Base-by-base conservation (phyloP, 2,113 vertebrate species). In the Deroptyus accipitrinus region DNA sequence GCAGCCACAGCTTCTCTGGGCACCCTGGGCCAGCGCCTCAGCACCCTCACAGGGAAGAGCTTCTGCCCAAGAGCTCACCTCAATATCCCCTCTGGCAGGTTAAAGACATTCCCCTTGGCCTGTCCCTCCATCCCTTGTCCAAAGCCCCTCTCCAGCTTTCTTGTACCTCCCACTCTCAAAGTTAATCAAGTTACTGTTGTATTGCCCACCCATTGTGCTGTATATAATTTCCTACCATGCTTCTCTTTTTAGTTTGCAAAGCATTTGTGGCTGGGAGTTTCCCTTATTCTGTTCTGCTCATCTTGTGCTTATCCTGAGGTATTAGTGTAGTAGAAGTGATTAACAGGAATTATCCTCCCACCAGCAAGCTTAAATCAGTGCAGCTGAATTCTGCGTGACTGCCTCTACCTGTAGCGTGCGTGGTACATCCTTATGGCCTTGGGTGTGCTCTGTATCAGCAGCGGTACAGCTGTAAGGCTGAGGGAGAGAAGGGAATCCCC, bases 341-440 rank as follows among this genome's bases (percentile, higher is more conserved):
- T 83, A 85, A 73, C 23, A 69, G 48, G 30, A 86, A 95, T 88
- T 88, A 89, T 52, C 35, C 77, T 86, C 42, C 39, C 61, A 78
- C 23, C 51, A 78, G 66, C 55, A 72, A 81, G 42, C 23, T 16
- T 66, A 55, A 90, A 86, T 80, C 52, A 57, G 17, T 44, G 54
- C 79, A 52, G 37, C 59, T 59, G 68, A 86, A 67, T 91, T 94
- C 75, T 91, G 19, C 51, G n/a, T 37, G 42, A 9, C 39, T 80
- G 17, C n/a, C 69, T 86, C 88, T 83, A 42, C 67, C 79, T 52
- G 22, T 5, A 16, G 18, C 1, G 7, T 44, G 4, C 35, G 28
- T 24, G 28, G 10, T 63, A 59, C 18, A 20, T 24, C 79, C 51
- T 57, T 59, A 41, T 22, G 57, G 16, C 41, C 17, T 14, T 12